These are phyloP conservation scores for Holothuria leucospilota DNA, from an alignment of 53 echinoderm and acorn worm species.

Conservation along the genomic window DNA sequence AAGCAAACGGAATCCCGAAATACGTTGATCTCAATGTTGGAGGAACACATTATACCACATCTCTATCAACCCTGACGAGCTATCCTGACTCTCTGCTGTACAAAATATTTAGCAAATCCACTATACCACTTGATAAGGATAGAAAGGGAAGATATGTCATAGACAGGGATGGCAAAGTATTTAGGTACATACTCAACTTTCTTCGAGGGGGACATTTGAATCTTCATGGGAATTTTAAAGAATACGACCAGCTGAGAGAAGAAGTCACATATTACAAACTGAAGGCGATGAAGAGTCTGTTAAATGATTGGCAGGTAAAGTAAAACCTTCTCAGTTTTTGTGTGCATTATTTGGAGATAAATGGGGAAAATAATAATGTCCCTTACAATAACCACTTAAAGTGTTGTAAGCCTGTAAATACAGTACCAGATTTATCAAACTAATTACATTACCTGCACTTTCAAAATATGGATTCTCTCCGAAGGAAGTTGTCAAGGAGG, in stretches of 20 bases:
- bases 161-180: slow-evolving; percentile 84
- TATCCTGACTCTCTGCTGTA: slow-evolving; percentile 87
- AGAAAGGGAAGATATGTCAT: slow-evolving; percentile 78
- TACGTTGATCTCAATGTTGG: slow-evolving; percentile 83
- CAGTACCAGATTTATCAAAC: no score
- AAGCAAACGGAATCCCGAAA: slow-evolving; percentile 60
- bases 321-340: no score
- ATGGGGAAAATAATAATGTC: no score
- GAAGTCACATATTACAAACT: slow-evolving; percentile 89
- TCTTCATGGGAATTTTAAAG: slow-evolving; percentile 81
- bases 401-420: no score
- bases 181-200: slow-evolving; percentile 82
- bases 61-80: slow-evolving; percentile 70
- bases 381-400: no score
- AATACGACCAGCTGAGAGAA: slow-evolving; percentile 76
- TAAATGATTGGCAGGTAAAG: no score
- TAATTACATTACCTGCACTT: no score
- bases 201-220: slow-evolving; percentile 77
- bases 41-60: slow-evolving; percentile 82
- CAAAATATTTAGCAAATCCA: slow-evolving; percentile 78
- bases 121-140: slow-evolving; percentile 72
- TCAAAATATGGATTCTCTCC: no score
- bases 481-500: no score
- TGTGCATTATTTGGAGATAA: no score
- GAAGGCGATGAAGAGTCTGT: slow-evolving; percentile 49